These are phyloP conservation scores for Scolopax bukidnonensis DNA, from an alignment of 2,797 vertebrate genomes.

Conservation along the genomic window DNA sequence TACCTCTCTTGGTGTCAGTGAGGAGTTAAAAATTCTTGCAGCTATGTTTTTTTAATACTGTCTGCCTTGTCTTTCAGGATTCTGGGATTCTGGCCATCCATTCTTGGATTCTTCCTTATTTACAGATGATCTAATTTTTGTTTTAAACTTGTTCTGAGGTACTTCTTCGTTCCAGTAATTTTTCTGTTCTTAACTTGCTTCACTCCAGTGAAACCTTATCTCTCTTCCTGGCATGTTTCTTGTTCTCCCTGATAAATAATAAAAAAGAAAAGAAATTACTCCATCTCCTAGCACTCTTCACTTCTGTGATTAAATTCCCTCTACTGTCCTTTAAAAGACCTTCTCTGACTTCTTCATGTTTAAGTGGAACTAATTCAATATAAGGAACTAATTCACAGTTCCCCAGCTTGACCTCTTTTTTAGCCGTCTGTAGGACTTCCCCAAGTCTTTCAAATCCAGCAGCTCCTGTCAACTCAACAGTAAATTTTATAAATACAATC, in stretches of 20 bases:
- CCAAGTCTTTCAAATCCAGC: background rate
- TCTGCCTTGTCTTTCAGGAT: slow-evolving; percentile 34
- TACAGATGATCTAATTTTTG: slow-evolving; percentile 56
- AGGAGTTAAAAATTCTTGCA: slow-evolving; percentile 36
- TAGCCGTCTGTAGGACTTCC: background rate
- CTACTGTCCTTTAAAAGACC: background rate
- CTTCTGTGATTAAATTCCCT: background rate
- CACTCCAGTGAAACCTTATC: background rate
- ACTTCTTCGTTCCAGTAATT: slow-evolving; percentile 34
- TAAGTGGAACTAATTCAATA: background rate
- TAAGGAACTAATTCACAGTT: background rate
- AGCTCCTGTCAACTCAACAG: background rate
- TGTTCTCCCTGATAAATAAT: background rate
- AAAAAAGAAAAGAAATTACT: background rate
- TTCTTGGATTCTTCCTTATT: slow-evolving; percentile 46
- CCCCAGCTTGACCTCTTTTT: background rate
- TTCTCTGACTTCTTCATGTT: background rate
- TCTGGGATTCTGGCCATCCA: slow-evolving; percentile 50
- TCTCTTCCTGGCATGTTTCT: background rate
- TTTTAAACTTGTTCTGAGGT: slow-evolving; percentile 45
- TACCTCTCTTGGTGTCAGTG: background rate
- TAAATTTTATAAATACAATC: background rate
- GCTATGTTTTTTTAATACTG: background rate
- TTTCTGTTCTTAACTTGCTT: slow-evolving; percentile 36
- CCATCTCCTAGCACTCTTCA: background rate